phyloP scores from a whole-genome alignment of 2,888 invertebrate genomes.

The Xanthorhoe spadicearia region DNA sequence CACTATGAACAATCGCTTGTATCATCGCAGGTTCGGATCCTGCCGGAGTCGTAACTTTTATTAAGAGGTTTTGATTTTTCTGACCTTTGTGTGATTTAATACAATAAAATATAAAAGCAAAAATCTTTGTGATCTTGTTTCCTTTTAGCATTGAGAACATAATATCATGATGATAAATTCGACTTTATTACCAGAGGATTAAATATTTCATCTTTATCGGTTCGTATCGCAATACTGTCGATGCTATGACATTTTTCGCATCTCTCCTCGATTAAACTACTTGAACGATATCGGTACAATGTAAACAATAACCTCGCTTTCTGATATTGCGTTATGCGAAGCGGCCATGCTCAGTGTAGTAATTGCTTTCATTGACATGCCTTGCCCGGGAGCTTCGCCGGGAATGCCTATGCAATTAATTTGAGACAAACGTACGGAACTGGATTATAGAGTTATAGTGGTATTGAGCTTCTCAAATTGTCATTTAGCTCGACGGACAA shows the following conservation, averaged over 20 bases:
- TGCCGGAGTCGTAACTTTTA: too few species aligned
- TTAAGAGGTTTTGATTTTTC: too few species aligned
- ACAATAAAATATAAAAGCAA: too few species aligned
- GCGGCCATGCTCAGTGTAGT: constrained; percentile 58
- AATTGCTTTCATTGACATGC: constrained; percentile 81
- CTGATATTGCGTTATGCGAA: constrained; percentile 49
- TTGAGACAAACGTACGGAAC: constrained; percentile 68
- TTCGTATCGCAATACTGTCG: background rate
- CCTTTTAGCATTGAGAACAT: too few species aligned
- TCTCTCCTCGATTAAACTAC: background rate
- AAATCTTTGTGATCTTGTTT: too few species aligned
- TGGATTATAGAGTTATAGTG: constrained; percentile 57
- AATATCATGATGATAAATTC: too few species aligned
- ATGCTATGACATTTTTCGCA: background rate
- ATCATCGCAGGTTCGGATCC: too few species aligned
- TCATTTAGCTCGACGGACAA: constrained; percentile 30
- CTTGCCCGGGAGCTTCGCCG: constrained; percentile 59
- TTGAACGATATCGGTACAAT: background rate
- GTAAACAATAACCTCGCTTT: constrained; percentile 58
- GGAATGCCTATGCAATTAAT: constrained; percentile 79
- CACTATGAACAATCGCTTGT: too few species aligned
- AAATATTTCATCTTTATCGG: background rate
- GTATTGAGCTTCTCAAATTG: constrained; percentile 45
- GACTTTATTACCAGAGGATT: too few species aligned
- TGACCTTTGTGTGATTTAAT: too few species aligned